Conservation (phyloP, 2,888 invertebrate genomes). For the Pristionchus mayeri region DNA sequence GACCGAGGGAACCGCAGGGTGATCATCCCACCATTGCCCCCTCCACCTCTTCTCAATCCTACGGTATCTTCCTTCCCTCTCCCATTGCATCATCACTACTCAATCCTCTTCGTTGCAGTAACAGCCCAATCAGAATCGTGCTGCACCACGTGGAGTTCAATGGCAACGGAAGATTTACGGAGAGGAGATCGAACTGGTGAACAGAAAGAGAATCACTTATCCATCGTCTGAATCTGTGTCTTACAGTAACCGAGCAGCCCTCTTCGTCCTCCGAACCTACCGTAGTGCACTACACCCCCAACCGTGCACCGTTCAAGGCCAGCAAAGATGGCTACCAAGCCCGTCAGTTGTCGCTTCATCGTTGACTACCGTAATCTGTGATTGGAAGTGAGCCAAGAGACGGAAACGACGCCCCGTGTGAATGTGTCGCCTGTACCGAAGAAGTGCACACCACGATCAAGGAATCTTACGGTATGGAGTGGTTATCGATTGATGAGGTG, state of each 20-base stretch:
- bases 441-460: slow-evolving; percentile 11
- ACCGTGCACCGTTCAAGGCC: background rate
- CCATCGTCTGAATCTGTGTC: background rate
- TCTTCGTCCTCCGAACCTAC: slow-evolving; percentile 2
- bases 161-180: background rate
- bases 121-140: background rate
- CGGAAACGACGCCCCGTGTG: slow-evolving; percentile 11
- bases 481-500: background rate
- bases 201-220: background rate
- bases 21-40: background rate
- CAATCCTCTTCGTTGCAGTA: background rate
- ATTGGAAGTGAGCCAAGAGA: background rate
- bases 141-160: background rate
- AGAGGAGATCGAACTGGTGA: slow-evolving; percentile 21
- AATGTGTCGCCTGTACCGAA: background rate
- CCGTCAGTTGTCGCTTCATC: background rate
- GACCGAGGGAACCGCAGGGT: background rate
- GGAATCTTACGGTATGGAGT: slow-evolving; percentile 22
- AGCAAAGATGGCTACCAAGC: background rate
- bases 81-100: too few species aligned
- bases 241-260: slow-evolving; percentile 27
- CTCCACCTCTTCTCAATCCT: background rate
- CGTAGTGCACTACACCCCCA: slow-evolving; percentile 1
- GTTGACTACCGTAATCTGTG: background rate
- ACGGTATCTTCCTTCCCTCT: background rate